A percentile compares a stretch with the other conserved stretches of the same genome.
Conservation (phyloP, 2,888 invertebrate species). For the Drosophila hamatofila region DNA sequence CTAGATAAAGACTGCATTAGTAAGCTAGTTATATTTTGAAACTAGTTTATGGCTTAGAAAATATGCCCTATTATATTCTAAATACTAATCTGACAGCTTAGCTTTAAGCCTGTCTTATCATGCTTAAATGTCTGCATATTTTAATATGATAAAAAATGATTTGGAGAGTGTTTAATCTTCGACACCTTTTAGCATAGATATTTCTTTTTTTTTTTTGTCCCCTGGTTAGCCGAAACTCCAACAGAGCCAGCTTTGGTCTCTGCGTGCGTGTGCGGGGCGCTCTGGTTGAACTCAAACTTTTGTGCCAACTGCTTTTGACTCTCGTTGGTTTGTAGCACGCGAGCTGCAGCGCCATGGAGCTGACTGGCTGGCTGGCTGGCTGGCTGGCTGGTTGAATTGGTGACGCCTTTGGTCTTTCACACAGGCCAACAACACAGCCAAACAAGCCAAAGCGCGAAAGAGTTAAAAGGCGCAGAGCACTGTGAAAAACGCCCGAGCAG, state of each 20-base stretch:
- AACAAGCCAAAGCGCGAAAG: slow-evolving; percentile 65
- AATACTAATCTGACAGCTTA: neutral
- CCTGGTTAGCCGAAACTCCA: slow-evolving; percentile 44
- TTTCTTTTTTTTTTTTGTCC: slow-evolving; percentile 2
- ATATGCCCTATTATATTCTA: neutral
- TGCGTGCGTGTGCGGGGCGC: slow-evolving; percentile 52
- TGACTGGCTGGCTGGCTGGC: too few species aligned
- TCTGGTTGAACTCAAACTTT: slow-evolving; percentile 63
- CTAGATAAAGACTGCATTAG: neutral
- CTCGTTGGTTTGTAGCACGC: slow-evolving; percentile 43
- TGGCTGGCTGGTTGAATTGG: slow-evolving; percentile 40
- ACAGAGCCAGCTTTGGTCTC: slow-evolving; percentile 32
- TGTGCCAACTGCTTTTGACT: slow-evolving; percentile 66
- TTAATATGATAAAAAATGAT: neutral
- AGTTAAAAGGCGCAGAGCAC: slow-evolving; percentile 64
- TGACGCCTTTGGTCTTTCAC: slow-evolving; percentile 74
- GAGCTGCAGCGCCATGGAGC: slow-evolving; percentile 28
- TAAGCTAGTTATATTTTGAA: neutral
- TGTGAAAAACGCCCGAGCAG: slow-evolving; percentile 31
- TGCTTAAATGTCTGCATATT: neutral
- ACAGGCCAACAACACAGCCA: slow-evolving; percentile 11
- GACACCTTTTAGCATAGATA: neutral
- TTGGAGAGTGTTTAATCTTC: slow-evolving; percentile 31
- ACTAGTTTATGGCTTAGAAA: neutral
- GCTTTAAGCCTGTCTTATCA: neutral